A percentile compares a stretch with the other conserved stretches of the same genome.
Evolutionary conservation across 2,113 vertebrate genomes (phyloP).

Genomic region (Thermophis baileyi): DNA sequence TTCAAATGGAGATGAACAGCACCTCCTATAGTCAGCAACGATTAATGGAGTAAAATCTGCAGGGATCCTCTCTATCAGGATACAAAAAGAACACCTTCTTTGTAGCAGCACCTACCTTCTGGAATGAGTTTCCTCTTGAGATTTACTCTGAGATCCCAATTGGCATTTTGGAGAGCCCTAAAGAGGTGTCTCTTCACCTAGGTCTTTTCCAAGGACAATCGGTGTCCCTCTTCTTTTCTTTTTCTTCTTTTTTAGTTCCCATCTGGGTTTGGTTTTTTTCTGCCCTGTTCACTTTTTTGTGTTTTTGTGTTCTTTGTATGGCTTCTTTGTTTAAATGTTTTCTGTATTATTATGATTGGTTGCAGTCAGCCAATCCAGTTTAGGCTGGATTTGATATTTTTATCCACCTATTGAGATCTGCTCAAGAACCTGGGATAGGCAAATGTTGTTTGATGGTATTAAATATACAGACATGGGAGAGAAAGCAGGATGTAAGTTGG

Average conservation of each 20-base stretch:
- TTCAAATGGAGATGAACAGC: neutral
- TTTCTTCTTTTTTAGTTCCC: neutral
- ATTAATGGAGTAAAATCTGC: neutral
- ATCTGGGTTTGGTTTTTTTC: neutral
- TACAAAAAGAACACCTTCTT: neutral
- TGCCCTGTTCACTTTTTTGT: neutral
- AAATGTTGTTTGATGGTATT: neutral
- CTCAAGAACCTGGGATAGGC: neutral
- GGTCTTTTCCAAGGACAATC: neutral
- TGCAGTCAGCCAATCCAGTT: neutral
- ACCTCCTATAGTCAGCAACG: neutral
- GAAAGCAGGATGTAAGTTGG: neutral
- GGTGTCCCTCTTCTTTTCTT: neutral
- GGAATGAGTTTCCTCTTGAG: neutral
- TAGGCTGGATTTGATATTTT: neutral
- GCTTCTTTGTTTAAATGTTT: neutral
- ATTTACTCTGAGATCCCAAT: neutral
- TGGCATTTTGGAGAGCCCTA: neutral
- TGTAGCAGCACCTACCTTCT: neutral
- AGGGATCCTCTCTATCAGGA: neutral
- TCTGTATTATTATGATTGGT: neutral
- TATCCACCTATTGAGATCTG: neutral
- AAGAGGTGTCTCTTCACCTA: neutral
- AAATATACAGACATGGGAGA: neutral
- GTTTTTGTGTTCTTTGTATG: neutral